A percentile compares a stretch with the other conserved stretches of the same genome.
Evolutionary conservation across 2,797 vertebrate species (phyloP).

Genomic region (Neosilurus hyrtlii): DNA sequence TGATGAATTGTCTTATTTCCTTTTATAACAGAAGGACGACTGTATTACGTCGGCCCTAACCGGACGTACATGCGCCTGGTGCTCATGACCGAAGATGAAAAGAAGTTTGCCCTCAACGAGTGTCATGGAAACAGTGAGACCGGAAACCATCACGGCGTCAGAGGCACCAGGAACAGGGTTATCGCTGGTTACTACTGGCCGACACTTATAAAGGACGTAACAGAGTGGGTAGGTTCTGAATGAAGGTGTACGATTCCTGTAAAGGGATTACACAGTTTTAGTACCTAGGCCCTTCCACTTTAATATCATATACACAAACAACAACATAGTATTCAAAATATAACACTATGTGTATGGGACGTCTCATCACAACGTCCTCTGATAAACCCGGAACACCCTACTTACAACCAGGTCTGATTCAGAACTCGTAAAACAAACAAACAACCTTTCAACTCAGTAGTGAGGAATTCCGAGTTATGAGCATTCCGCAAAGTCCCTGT

Average conservation of each 20-base stretch:
- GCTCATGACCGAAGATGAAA: slow-evolving; percentile 14
- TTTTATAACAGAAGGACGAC: background rate
- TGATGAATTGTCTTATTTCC: background rate
- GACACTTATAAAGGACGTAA: slow-evolving; percentile 22
- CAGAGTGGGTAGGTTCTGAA: slow-evolving; percentile 10
- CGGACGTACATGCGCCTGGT: background rate
- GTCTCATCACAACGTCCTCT: background rate
- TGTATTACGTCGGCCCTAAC: slow-evolving; percentile 21
- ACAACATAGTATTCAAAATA: background rate
- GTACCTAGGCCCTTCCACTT: background rate
- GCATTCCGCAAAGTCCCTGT: too few relatives aligned
- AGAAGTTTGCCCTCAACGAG: background rate
- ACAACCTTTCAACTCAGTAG: too few relatives aligned
- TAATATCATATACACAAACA: background rate
- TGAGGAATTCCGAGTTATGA: too few relatives aligned
- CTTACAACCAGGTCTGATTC: background rate
- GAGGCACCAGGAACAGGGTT: slow-evolving; percentile 28
- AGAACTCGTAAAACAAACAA: too few relatives aligned
- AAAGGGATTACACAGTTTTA: background rate
- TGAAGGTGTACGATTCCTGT: background rate
- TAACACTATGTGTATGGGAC: background rate
- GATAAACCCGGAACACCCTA: background rate
- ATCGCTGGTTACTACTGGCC: slow-evolving; percentile 19
- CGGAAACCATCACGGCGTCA: slow-evolving; percentile 3
- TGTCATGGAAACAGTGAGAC: slow-evolving; percentile 22